Percentiles rank a stretch among this genome's conserved stretches.
phyloP scores from a whole-genome alignment of 2,797 vertebrate genomes.

The Parauchenoglanis punctatus region DNA sequence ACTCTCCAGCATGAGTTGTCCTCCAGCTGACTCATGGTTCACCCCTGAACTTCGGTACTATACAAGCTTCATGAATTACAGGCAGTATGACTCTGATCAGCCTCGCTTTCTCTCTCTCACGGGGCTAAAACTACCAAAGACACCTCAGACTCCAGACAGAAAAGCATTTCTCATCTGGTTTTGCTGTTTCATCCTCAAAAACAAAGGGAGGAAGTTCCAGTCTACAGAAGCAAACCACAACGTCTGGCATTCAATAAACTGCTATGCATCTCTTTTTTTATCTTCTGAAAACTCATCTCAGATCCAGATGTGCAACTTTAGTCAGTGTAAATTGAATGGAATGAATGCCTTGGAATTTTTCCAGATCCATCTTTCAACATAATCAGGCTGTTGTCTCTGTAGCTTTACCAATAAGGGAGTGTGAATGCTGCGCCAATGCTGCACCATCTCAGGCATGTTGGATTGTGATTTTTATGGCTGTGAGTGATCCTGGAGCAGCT shows the following conservation, averaged over 20 bases:
- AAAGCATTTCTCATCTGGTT: conserved; percentile 34
- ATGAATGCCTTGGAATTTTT: conserved; percentile 10
- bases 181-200: conserved; percentile 33
- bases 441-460: neutral
- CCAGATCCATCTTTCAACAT: neutral
- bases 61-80: conserved; percentile 71
- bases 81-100: conserved; percentile 36
- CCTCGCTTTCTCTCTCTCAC: neutral
- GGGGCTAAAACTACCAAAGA: neutral
- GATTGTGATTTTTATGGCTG: conserved; percentile 19
- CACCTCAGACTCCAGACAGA: conserved; percentile 29
- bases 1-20: conserved; percentile 40
- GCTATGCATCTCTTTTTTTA: conserved; percentile 8
- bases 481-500: conserved; percentile 29
- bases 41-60: conserved; percentile 69
- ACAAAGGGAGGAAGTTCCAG: conserved; percentile 40
- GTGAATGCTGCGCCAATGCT: neutral
- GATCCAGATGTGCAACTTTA: conserved; percentile 17
- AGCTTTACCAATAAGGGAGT: neutral
- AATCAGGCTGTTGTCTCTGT: neutral
- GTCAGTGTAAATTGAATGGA: neutral
- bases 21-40: conserved; percentile 73
- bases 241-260: conserved; percentile 24
- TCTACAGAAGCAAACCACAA: conserved; percentile 38
- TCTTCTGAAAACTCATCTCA: conserved; percentile 7